A percentile compares a stretch with the other conserved stretches of the same genome.
phyloP scores from a whole-genome alignment of 1,140 invertebrate species.

The Drosophila carrolli region DNA sequence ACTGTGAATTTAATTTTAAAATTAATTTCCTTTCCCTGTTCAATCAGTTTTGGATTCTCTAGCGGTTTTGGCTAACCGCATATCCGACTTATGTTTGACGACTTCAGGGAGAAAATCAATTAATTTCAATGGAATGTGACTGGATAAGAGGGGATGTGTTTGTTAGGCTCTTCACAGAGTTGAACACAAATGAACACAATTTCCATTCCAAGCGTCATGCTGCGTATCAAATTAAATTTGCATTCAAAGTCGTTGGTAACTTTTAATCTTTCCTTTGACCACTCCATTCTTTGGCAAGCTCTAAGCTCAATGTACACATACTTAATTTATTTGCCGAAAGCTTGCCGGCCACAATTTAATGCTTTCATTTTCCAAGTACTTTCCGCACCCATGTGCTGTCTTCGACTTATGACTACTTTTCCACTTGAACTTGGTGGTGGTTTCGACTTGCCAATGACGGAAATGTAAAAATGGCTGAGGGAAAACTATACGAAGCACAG shows the following conservation, averaged over 20 bases:
- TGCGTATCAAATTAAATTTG: constrained; percentile 65
- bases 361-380: constrained; percentile 24
- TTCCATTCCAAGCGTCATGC: constrained; percentile 43
- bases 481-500: background rate
- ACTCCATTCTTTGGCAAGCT: background rate
- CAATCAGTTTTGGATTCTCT: constrained; percentile 8
- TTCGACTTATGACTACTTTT: constrained; percentile 63
- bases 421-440: constrained; percentile 65
- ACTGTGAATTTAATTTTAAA: background rate
- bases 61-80: constrained; percentile 19
- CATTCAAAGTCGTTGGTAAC: constrained; percentile 33
- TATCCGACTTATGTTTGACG: constrained; percentile 37
- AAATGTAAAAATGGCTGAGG: constrained; percentile 13
- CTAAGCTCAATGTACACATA: constrained; percentile 53
- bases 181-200: constrained; percentile 45
- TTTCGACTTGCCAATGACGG: constrained; percentile 7
- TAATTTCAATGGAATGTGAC: constrained; percentile 62
- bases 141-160: background rate
- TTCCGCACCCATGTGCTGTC: constrained; percentile 8
- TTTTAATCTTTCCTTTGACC: constrained; percentile 19
- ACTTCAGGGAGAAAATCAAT: constrained; percentile 59
- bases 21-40: constrained; percentile 25
- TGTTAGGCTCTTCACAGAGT: constrained; percentile 3
- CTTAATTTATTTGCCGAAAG: constrained; percentile 71
- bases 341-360: constrained; percentile 55